Percentiles rank a stretch among this genome's conserved stretches.
phyloP scores from a whole-genome alignment of 53 echinoderm and acorn worm species.

The Paelopatides confundens region DNA sequence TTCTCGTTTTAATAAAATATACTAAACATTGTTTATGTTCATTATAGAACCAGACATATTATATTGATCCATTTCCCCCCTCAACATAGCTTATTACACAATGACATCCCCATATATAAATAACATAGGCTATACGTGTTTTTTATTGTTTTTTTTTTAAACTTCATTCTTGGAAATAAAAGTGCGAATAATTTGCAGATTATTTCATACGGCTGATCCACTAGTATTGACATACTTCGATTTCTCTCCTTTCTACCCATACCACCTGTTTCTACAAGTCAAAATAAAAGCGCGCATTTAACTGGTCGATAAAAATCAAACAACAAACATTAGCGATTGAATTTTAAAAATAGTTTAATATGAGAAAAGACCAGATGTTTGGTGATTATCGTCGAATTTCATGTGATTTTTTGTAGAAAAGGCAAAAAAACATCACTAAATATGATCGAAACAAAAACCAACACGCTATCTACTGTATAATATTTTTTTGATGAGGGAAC shows the following conservation, averaged over 20 bases:
- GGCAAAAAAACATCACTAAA: no score
- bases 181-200: background rate
- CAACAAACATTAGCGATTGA: background rate
- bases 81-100: background rate
- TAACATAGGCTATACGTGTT: background rate
- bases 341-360: background rate
- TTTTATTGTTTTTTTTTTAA: background rate
- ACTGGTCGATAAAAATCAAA: conserved; percentile 2
- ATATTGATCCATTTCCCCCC: background rate
- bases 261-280: conserved; percentile 46
- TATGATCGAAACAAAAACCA: no score
- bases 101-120: no score
- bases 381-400: background rate
- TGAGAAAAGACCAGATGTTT: conserved; percentile 43
- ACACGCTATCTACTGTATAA: no score
- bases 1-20: background rate
- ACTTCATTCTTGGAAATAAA: background rate
- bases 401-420: background rate
- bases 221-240: background rate
- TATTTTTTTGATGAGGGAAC: no score
- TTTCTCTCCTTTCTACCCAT: background rate
- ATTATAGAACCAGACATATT: background rate
- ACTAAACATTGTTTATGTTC: background rate
- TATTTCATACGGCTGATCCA: background rate
- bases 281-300: conserved; percentile 17